These are phyloP conservation scores for Trichopria drosophilae DNA, from an alignment of 2,888 invertebrate species.

Conservation along the genomic window DNA sequence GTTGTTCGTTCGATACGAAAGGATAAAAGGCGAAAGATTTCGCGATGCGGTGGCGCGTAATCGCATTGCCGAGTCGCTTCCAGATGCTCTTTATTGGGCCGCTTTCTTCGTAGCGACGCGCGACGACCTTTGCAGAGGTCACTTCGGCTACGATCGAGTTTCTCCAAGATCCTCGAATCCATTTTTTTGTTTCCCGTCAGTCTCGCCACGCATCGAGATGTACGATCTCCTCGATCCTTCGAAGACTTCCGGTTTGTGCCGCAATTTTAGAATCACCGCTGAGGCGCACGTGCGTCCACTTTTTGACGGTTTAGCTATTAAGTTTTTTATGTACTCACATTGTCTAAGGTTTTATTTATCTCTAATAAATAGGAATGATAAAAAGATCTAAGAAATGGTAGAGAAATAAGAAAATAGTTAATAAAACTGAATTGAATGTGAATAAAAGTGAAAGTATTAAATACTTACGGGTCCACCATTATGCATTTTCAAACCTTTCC, in stretches of 20 bases:
- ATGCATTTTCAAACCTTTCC: too few relatives aligned
- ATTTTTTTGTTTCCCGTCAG: slow-evolving; percentile 26
- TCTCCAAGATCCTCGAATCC: slow-evolving; percentile 47
- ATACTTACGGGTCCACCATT: too few relatives aligned
- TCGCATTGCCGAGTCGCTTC: slow-evolving; percentile 2
- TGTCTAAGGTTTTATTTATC: neutral
- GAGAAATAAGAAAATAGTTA: too few relatives aligned
- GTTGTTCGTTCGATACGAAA: too few relatives aligned
- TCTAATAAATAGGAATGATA: neutral
- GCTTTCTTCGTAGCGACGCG: slow-evolving; percentile 50
- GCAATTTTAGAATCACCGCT: too few relatives aligned
- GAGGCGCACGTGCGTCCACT: neutral
- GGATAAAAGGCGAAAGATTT: too few relatives aligned
- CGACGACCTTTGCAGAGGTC: slow-evolving; percentile 54
- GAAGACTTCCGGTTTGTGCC: slow-evolving; percentile 9
- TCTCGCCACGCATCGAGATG: slow-evolving; percentile 45
- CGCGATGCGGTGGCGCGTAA: too few relatives aligned
- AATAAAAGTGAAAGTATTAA: too few relatives aligned
- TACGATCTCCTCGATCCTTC: slow-evolving; percentile 23
- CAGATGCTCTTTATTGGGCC: slow-evolving; percentile 38
- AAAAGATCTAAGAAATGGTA: too few relatives aligned
- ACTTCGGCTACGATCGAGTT: slow-evolving; percentile 49
- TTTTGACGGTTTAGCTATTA: neutral
- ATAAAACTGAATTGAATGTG: too few relatives aligned
- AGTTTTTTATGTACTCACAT: slow-evolving; percentile 1